Conservation (phyloP, 2,888 invertebrate species). For the Ectobius pallidus region DNA sequence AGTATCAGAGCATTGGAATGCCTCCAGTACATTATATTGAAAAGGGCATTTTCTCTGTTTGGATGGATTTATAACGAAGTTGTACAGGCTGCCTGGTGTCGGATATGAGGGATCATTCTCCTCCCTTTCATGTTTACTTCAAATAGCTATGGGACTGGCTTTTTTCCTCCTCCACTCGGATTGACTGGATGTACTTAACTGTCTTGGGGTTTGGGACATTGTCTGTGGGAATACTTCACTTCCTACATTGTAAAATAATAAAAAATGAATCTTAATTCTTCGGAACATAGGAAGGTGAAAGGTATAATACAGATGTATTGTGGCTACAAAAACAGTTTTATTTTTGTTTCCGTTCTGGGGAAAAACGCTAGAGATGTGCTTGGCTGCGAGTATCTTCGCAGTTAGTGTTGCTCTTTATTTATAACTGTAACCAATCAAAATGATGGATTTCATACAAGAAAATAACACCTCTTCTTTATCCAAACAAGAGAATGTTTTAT, state of each 20-base stretch:
- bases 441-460: too few species aligned
- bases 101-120: slow-evolving; percentile 15
- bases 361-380: too few species aligned
- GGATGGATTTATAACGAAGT: slow-evolving; percentile 22
- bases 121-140: slow-evolving; percentile 13
- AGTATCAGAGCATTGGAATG: neutral
- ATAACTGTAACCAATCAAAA: too few species aligned
- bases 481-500: too few species aligned
- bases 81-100: slow-evolving; percentile 1
- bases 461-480: too few species aligned
- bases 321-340: neutral
- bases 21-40: neutral
- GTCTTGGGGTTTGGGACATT: slow-evolving; percentile 24
- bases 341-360: too few species aligned
- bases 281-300: neutral
- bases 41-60: slow-evolving; percentile 26
- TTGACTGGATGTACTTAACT: neutral
- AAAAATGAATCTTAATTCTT: slow-evolving; percentile 28
- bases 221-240: slow-evolving; percentile 9
- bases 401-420: too few species aligned
- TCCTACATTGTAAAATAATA: neutral
- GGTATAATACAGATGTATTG: neutral
- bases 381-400: too few species aligned
- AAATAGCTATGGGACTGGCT: neutral
- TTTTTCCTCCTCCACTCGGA: neutral